Conservation (phyloP, 2,888 invertebrate genomes). For the Nycteola revayana region DNA sequence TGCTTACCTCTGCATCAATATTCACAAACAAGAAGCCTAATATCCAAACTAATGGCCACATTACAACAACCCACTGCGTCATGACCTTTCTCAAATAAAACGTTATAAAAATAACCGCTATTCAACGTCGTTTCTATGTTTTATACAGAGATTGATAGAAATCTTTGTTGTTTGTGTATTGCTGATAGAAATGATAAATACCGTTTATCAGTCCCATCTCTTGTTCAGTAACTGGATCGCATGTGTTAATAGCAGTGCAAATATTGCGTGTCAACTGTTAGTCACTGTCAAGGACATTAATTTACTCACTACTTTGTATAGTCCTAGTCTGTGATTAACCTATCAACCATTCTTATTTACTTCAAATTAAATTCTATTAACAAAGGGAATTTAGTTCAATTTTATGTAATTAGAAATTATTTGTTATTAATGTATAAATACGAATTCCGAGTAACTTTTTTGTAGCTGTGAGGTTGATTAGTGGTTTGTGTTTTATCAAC, state of each 20-base stretch:
- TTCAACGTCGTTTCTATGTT: conserved; percentile 22
- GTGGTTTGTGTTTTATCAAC: too few species aligned
- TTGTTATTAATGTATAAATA: too few species aligned
- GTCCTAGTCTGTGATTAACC: too few species aligned
- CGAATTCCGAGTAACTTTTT: too few species aligned
- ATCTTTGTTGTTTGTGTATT: conserved; percentile 37
- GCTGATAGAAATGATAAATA: conserved; percentile 22
- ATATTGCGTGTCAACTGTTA: conserved; percentile 21
- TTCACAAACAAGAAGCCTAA: conserved; percentile 11
- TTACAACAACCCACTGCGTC: conserved; percentile 12
- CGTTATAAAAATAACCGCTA: conserved; percentile 11
- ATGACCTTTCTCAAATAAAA: conserved; percentile 17
- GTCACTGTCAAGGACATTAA: conserved; percentile 19
- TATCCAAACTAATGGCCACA: conserved; percentile 19
- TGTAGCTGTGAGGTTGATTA: too few species aligned
- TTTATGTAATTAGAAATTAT: background rate
- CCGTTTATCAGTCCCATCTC: conserved; percentile 6
- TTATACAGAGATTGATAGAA: conserved; percentile 44
- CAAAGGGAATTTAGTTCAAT: background rate
- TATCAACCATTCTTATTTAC: conserved; percentile 1
- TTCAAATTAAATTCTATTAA: background rate
- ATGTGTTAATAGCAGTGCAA: conserved; percentile 23
- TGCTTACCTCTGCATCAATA: conserved; percentile 20
- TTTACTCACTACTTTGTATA: background rate
- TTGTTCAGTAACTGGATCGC: conserved; percentile 20